These are phyloP conservation scores for Hestina assimilis DNA, from an alignment of 1,140 invertebrate genomes.

Conservation along the genomic window DNA sequence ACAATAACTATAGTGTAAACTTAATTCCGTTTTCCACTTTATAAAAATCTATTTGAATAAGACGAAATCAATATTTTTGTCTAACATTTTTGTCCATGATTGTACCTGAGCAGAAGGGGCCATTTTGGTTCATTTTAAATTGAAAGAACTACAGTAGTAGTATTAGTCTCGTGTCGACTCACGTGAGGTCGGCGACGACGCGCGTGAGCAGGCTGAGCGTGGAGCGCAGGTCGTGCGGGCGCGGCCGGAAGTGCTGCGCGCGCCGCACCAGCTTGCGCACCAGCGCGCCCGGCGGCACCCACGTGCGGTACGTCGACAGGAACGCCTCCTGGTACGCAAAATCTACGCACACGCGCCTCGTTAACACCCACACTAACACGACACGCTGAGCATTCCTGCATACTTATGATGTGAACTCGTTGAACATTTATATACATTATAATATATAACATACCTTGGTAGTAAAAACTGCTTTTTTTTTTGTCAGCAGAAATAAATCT, in stretches of 20 bases:
- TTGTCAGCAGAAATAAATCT: too few species aligned
- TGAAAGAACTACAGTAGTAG: too few species aligned
- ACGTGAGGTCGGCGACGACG: conserved; percentile 96
- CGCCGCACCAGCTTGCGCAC: conserved; percentile 93
- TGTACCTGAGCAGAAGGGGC: too few species aligned
- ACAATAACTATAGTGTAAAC: too few species aligned
- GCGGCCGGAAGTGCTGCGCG: conserved; percentile 88
- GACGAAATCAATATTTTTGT: too few species aligned
- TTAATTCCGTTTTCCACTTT: too few species aligned
- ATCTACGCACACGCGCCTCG: conserved; percentile 79
- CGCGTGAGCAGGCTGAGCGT: conserved; percentile 90
- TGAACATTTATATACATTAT: background rate
- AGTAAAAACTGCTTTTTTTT: too few species aligned
- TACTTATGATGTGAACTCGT: background rate
- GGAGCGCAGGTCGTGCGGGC: conserved; percentile 85
- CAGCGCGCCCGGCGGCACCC: conserved; percentile 92
- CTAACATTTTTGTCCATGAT: too few species aligned
- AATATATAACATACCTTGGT: too few species aligned
- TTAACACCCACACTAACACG: too few species aligned
- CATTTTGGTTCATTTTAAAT: too few species aligned
- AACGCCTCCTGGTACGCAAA: conserved; percentile 98
- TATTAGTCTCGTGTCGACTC: conserved; percentile 73
- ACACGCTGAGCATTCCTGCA: background rate
- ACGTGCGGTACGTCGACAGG: conserved; percentile 97
- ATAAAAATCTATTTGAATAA: too few species aligned